These are phyloP conservation scores for Rhimphoctona megacephalus DNA, from an alignment of 2,888 invertebrate species.

Conservation along the genomic window DNA sequence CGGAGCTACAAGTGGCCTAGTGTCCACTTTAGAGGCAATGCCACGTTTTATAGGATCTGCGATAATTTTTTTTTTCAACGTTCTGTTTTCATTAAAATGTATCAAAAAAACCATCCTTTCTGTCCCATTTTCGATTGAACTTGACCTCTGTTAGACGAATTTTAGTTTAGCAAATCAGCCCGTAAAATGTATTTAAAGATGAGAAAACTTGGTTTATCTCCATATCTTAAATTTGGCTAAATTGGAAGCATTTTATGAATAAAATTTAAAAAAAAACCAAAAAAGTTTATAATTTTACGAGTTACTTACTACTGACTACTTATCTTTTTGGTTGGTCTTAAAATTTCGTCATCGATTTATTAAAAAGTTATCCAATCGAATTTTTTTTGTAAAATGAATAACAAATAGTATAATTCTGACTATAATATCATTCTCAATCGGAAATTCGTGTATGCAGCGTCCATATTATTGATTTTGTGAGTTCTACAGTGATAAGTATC, in stretches of 20 bases:
- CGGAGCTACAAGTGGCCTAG: neutral
- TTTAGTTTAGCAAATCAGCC: neutral
- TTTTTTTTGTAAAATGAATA: neutral
- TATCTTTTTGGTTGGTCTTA: too few relatives aligned
- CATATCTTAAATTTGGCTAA: neutral
- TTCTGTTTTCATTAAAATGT: neutral
- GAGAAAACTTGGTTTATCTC: neutral
- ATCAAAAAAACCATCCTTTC: neutral
- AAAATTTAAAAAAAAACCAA: neutral
- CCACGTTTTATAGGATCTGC: constrained; percentile 19
- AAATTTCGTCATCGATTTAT: neutral
- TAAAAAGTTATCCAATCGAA: neutral
- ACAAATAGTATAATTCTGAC: neutral
- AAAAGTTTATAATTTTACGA: neutral
- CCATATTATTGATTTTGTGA: constrained; percentile 47
- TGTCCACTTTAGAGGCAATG: constrained; percentile 16
- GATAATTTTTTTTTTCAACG: neutral
- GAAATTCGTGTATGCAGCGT: neutral
- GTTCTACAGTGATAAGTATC: constrained; percentile 43
- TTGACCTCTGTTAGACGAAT: neutral
- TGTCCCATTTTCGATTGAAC: neutral
- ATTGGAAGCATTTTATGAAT: neutral
- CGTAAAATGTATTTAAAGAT: neutral
- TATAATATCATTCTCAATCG: neutral
- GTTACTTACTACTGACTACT: neutral